Evolutionary conservation across 2,113 vertebrate genomes (phyloP).

Genomic region (Brachyistius frenatus): DNA sequence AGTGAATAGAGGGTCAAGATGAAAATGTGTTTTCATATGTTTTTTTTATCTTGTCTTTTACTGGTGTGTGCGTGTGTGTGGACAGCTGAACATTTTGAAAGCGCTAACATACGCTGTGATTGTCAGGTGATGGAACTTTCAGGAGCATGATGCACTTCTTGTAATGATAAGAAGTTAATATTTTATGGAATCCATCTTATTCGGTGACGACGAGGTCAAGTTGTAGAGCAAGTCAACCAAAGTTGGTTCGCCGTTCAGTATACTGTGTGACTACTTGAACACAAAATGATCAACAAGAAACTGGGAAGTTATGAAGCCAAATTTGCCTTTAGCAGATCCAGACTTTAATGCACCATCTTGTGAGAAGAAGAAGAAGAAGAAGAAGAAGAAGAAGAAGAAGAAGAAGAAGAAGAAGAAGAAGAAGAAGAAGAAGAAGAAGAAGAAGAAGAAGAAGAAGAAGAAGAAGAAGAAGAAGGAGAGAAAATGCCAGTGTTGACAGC

Average conservation of each 20-base stretch:
- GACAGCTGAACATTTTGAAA: too few relatives aligned
- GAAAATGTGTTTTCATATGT: neutral
- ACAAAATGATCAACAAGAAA: neutral
- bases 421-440: neutral
- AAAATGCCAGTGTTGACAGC: constrained; percentile 25
- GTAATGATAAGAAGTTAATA: neutral
- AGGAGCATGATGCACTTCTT: neutral
- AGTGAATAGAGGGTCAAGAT: neutral
- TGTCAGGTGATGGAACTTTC: neutral
- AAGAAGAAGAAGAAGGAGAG: neutral
- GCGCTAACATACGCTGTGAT: neutral
- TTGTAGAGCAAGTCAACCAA: neutral
- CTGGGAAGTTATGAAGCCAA: neutral
- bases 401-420: neutral
- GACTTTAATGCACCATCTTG: constrained; percentile 20
- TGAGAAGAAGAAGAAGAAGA: neutral
- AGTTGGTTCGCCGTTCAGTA: neutral
- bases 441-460: too few relatives aligned
- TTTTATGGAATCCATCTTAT: neutral
- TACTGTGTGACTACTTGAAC: neutral
- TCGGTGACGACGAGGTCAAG: neutral
- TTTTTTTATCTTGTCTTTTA: neutral
- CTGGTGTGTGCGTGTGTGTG: neutral
- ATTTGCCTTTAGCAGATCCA: neutral
- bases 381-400: too few relatives aligned